Evolutionary conservation across 2,888 invertebrate species (phyloP).

Genomic region (Ormyrus nitidulus): DNA sequence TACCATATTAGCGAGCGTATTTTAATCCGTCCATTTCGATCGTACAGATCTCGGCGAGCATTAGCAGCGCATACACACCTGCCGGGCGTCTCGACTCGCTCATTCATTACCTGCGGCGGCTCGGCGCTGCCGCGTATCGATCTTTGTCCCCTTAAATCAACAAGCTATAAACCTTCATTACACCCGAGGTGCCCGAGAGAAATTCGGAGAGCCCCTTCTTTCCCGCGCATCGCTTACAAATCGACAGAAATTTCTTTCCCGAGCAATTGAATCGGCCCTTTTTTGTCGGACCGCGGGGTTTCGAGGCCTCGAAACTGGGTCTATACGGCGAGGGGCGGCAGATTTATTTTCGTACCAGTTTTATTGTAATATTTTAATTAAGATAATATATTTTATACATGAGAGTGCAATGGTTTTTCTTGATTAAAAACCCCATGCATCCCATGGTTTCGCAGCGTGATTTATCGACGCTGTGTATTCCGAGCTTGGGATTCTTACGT

Average conservation of each 20-base stretch:
- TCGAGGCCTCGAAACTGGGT: not conserved
- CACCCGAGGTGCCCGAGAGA: slow-evolving; percentile 55
- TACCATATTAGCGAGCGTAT: slow-evolving; percentile 52
- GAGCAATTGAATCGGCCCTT: not conserved
- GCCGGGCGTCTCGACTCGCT: slow-evolving; percentile 9
- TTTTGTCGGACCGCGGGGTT: slow-evolving; percentile 10
- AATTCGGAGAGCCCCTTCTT: slow-evolving; percentile 45
- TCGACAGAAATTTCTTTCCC: slow-evolving; percentile 45
- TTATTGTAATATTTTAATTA: slow-evolving; percentile 51
- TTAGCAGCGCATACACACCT: not conserved
- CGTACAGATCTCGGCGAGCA: not conserved
- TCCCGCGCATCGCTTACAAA: slow-evolving; percentile 39
- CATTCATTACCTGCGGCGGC: slow-evolving; percentile 54
- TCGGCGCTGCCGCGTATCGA: slow-evolving; percentile 50
- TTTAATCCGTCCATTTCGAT: slow-evolving; percentile 53
- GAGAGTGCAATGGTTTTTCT: slow-evolving; percentile 23
- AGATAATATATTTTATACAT: slow-evolving; percentile 45
- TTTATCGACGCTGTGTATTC: slow-evolving; percentile 31
- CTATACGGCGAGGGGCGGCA: not conserved
- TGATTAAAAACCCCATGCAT: slow-evolving; percentile 33
- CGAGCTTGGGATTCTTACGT: not conserved
- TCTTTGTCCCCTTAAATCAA: slow-evolving; percentile 59
- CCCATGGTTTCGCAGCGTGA: slow-evolving; percentile 13
- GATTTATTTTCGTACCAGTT: slow-evolving; percentile 23
- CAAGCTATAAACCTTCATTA: slow-evolving; percentile 59